Evolutionary conservation across 2,888 invertebrate genomes (phyloP).

Genomic region (Cheilosia scutellata): DNA sequence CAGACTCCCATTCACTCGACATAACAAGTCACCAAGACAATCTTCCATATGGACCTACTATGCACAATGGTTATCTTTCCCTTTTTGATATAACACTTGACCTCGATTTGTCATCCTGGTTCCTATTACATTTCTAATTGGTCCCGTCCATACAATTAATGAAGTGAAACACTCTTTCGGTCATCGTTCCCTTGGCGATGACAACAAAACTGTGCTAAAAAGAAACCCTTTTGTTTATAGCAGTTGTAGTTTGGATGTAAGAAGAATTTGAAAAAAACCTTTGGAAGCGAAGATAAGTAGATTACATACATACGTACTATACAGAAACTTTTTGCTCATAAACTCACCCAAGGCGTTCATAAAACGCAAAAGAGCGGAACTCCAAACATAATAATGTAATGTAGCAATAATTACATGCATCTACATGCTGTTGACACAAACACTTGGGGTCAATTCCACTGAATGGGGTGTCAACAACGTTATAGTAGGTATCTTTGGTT

Average conservation of each 20-base stretch:
- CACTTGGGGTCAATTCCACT: slow-evolving; percentile 11
- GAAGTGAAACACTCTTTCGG: slow-evolving; percentile 35
- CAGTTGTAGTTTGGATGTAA: slow-evolving; percentile 5
- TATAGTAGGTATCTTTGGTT: not conserved
- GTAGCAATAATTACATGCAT: slow-evolving; percentile 31
- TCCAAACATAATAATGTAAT: not conserved
- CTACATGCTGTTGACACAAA: not conserved
- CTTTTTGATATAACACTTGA: slow-evolving; percentile 49
- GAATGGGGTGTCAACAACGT: not conserved
- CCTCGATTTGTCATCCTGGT: slow-evolving; percentile 44
- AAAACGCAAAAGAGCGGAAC: not conserved
- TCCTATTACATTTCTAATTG: slow-evolving; percentile 63
- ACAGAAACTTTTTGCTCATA: not conserved
- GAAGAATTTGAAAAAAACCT: slow-evolving; percentile 22
- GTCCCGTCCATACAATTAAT: slow-evolving; percentile 15
- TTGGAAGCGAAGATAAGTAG: slow-evolving; percentile 12
- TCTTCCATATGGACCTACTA: not conserved
- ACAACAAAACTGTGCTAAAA: slow-evolving; percentile 18
- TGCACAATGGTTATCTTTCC: slow-evolving; percentile 15
- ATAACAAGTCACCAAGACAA: slow-evolving; percentile 3
- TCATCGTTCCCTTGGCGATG: slow-evolving; percentile 32
- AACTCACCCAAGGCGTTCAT: slow-evolving; percentile 32
- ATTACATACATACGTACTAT: not conserved
- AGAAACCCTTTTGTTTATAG: slow-evolving; percentile 3
- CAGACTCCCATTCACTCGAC: not conserved